Evolutionary conservation across 2,797 vertebrate species (phyloP), one percentile per base, ranked within the genome.

Genomic region (Nothura maculosa): DNA sequence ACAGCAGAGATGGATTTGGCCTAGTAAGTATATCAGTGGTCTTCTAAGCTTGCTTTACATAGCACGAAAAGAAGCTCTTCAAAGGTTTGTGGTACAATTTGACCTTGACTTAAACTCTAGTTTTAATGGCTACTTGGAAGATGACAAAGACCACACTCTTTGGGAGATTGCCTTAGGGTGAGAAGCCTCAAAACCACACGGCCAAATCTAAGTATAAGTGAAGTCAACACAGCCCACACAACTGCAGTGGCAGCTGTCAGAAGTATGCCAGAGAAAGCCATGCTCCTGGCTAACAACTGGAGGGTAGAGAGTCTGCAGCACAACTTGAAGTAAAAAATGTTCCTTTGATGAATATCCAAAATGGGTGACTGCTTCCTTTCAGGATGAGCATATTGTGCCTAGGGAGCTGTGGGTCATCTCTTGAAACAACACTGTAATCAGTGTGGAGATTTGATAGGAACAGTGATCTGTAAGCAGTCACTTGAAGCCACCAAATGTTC

Each of bases 21-120:
- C 57, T 42, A 63, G 34, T 43, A 47, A 60, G 81, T 61, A 20
- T 62, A 60, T n/a, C 72, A 79, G 86, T 57, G 84, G 22, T 43
- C 63, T 92, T 68, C 62, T n/a, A 85, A 64, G 62, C 27, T 70
- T 87, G 91, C 88, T 96, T 62, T 86, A 85, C 94, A 57, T 66
- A 87, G 87, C 94, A 90, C 3, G 6, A 81, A 85, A 64, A 50
- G 28, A 80, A 87, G 38, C 78, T 89, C 93, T 95, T 96, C 92
- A 94, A 89, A 96, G 89, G 40, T 60, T 43, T 87, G 96, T 94
- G 96, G 92, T 90, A 25, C 94, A 81, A 43, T 32, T 24, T 95
- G 95, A 96, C 97, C 97, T 95, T 57, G 38, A 50, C 72, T 97
- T 97, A 97, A 97, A 96, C 96, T 84, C 92, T 0, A 7, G 13